phyloP scores from a whole-genome alignment of 2,113 vertebrate genomes.

The Ageneiosus marmoratus region DNA sequence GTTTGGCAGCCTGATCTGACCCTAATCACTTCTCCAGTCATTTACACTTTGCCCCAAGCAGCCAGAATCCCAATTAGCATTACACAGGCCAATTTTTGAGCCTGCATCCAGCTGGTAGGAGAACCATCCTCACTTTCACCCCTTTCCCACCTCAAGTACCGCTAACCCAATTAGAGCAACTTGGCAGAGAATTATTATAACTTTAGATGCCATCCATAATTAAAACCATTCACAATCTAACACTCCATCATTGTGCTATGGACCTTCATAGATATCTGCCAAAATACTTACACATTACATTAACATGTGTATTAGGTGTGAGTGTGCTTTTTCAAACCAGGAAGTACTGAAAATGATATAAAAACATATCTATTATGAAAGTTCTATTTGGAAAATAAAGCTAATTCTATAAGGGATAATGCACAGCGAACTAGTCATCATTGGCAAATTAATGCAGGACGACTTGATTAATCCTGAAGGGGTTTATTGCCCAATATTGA shows the following conservation, averaged over 20 bases:
- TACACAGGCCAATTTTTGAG: not conserved
- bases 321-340: not conserved
- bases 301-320: not conserved
- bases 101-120: constrained; percentile 32
- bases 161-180: constrained; percentile 12
- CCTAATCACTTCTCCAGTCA: constrained; percentile 36
- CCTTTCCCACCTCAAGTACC: constrained; percentile 25
- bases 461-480: too few relatives aligned
- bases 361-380: not conserved
- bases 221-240: not conserved
- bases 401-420: not conserved
- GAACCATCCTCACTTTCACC: constrained; percentile 4
- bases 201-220: not conserved
- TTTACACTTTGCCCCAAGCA: constrained; percentile 39
- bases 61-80: constrained; percentile 45
- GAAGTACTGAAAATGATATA: not conserved
- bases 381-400: not conserved
- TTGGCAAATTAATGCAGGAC: too few relatives aligned
- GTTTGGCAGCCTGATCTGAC: constrained; percentile 31
- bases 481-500: too few relatives aligned
- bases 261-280: not conserved
- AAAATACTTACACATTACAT: not conserved
- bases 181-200: not conserved
- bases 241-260: not conserved
- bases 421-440: too few relatives aligned